Percentiles rank a stretch among this genome's conserved stretches.
Conservation (phyloP, 2,797 vertebrate species). For the Lycodopsis pacificus region DNA sequence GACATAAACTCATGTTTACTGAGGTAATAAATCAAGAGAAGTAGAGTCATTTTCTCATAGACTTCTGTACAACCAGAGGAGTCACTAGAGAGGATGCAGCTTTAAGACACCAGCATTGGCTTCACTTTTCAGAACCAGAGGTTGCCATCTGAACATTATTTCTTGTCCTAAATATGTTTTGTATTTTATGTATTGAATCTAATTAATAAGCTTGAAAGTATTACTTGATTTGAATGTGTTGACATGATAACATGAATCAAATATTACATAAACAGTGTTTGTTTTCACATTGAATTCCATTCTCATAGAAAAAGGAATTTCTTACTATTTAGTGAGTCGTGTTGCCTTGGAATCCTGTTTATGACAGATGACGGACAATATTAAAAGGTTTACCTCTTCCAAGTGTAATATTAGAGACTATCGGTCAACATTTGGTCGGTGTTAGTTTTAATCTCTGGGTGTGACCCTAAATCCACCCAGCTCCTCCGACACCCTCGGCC, state of each 20-base stretch:
- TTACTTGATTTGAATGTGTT: conserved; percentile 15
- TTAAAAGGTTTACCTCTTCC: conserved; percentile 35
- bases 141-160: not conserved
- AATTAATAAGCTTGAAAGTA: not conserved
- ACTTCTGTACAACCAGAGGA: too few species aligned
- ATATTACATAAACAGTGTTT: conserved; percentile 3
- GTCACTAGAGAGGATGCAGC: too few species aligned
- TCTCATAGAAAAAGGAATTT: conserved; percentile 33
- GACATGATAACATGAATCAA: not conserved
- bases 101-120: too few species aligned
- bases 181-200: not conserved
- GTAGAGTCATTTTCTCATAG: too few species aligned
- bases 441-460: conserved; percentile 65
- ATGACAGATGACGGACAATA: conserved; percentile 25
- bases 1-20: too few species aligned
- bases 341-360: conserved; percentile 41
- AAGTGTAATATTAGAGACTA: conserved; percentile 34
- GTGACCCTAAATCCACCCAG: conserved; percentile 64
- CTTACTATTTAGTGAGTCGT: conserved; percentile 7
- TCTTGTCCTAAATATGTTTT: not conserved
- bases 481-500: conserved; percentile 47
- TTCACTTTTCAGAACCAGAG: too few species aligned
- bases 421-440: conserved; percentile 64
- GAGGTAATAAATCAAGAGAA: too few species aligned
- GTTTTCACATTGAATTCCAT: conserved; percentile 33